Conservation (phyloP, 2,888 invertebrate genomes). For the Tillus elongatus region DNA sequence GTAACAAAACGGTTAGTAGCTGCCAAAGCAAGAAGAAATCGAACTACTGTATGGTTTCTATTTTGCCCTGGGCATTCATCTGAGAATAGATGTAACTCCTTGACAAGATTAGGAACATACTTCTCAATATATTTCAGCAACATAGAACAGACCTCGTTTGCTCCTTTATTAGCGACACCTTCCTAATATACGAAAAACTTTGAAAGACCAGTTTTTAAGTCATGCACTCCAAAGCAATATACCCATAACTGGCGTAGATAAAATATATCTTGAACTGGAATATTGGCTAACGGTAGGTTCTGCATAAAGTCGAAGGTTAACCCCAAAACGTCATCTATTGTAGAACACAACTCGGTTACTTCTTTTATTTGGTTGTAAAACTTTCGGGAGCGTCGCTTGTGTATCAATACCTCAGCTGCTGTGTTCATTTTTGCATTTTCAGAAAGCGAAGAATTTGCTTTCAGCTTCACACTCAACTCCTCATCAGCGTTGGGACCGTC, state of each 20-base stretch:
- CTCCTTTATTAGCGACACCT: slow-evolving; percentile 1
- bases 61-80: background rate
- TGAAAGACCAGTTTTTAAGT: slow-evolving; percentile 5
- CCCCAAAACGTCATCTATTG: background rate
- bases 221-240: slow-evolving; percentile 15
- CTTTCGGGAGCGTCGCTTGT: background rate
- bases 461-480: no score
- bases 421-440: slow-evolving; percentile 19
- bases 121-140: background rate
- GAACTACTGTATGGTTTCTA: background rate
- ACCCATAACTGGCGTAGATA: slow-evolving; percentile 18
- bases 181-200: background rate
- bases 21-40: slow-evolving; percentile 1
- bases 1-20: background rate
- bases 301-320: slow-evolving; percentile 16
- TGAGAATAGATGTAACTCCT: background rate
- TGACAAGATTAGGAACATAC: background rate
- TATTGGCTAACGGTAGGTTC: slow-evolving; percentile 16
- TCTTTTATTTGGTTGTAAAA: background rate
- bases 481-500: no score
- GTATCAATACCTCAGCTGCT: background rate
- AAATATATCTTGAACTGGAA: slow-evolving; percentile 20
- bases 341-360: background rate
- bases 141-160: slow-evolving; percentile 1
- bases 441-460: no score